Conservation (phyloP, 2,888 invertebrate species). For the Mantis religiosa region DNA sequence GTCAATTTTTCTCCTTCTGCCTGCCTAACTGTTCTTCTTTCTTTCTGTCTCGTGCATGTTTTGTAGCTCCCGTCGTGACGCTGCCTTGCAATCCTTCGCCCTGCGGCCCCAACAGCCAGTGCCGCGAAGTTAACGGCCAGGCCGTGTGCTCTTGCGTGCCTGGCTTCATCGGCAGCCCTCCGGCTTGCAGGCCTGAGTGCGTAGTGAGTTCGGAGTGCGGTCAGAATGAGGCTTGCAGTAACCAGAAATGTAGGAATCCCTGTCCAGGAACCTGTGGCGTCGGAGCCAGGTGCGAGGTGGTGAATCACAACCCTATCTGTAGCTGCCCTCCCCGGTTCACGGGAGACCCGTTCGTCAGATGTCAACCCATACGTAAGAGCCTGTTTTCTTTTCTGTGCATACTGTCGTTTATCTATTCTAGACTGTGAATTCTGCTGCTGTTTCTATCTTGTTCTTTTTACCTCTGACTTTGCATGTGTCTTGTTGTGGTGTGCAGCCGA, state of each 20-base stretch:
- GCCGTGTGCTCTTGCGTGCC: conserved; percentile 50
- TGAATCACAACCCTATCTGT: conserved; percentile 75
- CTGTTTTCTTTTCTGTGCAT: background rate
- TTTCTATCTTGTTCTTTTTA: background rate
- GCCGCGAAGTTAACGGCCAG: conserved; percentile 47
- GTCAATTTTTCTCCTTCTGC: no score
- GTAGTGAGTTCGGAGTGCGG: conserved; percentile 51
- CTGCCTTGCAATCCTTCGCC: conserved; percentile 48
- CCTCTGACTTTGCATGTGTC: background rate
- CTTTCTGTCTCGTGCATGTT: no score
- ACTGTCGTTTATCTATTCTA: no score
- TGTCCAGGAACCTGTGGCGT: conserved; percentile 56
- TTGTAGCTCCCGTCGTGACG: conserved; percentile 29
- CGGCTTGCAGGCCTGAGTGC: conserved; percentile 51
- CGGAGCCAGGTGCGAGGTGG: conserved; percentile 65
- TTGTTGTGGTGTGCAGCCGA: conserved; percentile 16
- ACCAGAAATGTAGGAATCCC: conserved; percentile 51
- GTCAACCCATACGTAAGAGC: conserved; percentile 48
- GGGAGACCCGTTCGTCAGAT: conserved; percentile 71
- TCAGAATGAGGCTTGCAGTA: conserved; percentile 50
- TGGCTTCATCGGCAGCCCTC: conserved; percentile 50
- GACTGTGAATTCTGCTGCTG: background rate
- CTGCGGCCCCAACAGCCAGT: conserved; percentile 50
- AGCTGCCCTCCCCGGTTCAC: conserved; percentile 61
- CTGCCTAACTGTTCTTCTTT: background rate